Percentiles rank a stretch among this genome's conserved stretches.
Evolutionary conservation across 2,113 vertebrate genomes (phyloP).

Genomic region (Stigmatopora nigra): DNA sequence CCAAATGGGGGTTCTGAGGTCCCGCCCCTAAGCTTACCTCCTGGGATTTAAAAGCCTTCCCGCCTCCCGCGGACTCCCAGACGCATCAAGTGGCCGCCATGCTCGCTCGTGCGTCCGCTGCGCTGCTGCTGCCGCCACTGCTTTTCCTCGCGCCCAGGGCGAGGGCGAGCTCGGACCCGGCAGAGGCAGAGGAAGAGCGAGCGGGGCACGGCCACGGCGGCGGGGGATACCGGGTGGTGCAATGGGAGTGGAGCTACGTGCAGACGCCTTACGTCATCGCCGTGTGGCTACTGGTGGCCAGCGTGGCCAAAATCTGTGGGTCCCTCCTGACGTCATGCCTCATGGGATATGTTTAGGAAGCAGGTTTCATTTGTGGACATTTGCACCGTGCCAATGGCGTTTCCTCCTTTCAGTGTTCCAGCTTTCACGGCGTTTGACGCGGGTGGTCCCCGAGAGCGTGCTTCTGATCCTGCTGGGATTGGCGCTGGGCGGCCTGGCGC

Average conservation of each 20-base stretch:
- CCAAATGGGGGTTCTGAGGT: too few species aligned
- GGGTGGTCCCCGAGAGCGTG: constrained; percentile 89
- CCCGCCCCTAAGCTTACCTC: too few species aligned
- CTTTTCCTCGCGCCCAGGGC: background rate
- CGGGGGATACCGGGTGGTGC: constrained; percentile 76
- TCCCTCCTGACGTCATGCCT: constrained; percentile 28
- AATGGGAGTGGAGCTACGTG: constrained; percentile 92
- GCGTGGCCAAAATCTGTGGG: constrained; percentile 91
- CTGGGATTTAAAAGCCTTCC: too few species aligned
- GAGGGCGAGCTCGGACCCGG: background rate
- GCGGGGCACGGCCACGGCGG: constrained; percentile 56
- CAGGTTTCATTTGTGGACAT: too few species aligned
- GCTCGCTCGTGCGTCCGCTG: background rate
- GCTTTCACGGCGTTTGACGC: constrained; percentile 87
- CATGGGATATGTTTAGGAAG: too few species aligned
- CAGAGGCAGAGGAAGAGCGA: constrained; percentile 17
- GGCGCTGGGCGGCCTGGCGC: constrained; percentile 86
- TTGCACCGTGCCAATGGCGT: too few species aligned
- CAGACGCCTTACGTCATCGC: constrained; percentile 89
- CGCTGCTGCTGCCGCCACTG: background rate
- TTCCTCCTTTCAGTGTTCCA: constrained; percentile 79
- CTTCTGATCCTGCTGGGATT: constrained; percentile 91
- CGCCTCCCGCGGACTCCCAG: too few species aligned
- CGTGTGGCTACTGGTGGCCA: constrained; percentile 91
- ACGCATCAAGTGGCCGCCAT: too few species aligned